Conservation (phyloP, 2,888 invertebrate genomes). For the Xestia rhomboidea region DNA sequence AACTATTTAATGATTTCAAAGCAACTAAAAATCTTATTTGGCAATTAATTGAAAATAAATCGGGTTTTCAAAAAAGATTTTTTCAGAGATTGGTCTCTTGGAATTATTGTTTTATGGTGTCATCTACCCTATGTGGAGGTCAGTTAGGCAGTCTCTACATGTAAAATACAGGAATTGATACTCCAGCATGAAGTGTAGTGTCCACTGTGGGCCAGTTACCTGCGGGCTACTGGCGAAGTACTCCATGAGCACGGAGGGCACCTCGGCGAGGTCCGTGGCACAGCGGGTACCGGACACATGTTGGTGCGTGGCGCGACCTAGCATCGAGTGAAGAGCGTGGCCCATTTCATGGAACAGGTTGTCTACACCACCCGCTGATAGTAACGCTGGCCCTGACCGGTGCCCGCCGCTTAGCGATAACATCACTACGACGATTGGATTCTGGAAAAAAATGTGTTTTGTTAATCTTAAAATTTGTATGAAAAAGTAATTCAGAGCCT, state of each 20-base stretch:
- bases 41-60: too few relatives aligned
- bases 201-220: slow-evolving; percentile 20
- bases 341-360: slow-evolving; percentile 52
- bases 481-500: too few relatives aligned
- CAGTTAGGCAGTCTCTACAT: background rate
- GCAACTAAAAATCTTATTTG: too few relatives aligned
- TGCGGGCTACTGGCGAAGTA: slow-evolving; percentile 95
- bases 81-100: too few relatives aligned
- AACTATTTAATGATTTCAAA: too few relatives aligned
- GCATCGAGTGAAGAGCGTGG: slow-evolving; percentile 78
- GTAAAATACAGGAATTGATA: background rate
- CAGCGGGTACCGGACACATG: slow-evolving; percentile 99
- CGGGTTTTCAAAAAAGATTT: too few relatives aligned
- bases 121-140: too few relatives aligned
- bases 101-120: too few relatives aligned
- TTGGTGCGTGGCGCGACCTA: slow-evolving; percentile 96
- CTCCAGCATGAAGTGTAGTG: background rate
- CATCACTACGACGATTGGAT: slow-evolving; percentile 98
- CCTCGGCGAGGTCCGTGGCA: slow-evolving; percentile 99
- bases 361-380: slow-evolving; percentile 78
- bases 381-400: slow-evolving; percentile 93
- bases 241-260: slow-evolving; percentile 99
- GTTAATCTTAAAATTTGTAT: background rate
- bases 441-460: slow-evolving; percentile 82
- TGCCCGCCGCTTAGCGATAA: slow-evolving; percentile 95